Evolutionary conservation across 2,113 vertebrate genomes (phyloP).

Genomic region (Spea bombifrons): DNA sequence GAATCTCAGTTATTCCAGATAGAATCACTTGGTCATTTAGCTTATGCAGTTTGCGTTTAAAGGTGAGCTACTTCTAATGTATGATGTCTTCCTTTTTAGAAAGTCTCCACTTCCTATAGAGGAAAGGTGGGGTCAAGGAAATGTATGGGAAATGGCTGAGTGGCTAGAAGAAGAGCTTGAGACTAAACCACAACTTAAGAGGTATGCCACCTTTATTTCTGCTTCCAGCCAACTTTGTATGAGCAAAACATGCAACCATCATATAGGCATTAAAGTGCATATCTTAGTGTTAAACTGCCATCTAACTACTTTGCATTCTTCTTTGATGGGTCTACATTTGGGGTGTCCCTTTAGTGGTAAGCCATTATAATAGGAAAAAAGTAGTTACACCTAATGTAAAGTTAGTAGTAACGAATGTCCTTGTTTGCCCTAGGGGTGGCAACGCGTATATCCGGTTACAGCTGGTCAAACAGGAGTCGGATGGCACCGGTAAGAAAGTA

Average conservation of each 20-base stretch:
- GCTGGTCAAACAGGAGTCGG: conserved; percentile 75
- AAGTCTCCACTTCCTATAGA: conserved; percentile 29
- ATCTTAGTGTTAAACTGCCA: no score
- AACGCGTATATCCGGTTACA: conserved; percentile 80
- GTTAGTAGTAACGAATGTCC: background rate
- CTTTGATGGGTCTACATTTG: no score
- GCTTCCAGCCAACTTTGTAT: background rate
- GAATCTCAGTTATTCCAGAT: no score
- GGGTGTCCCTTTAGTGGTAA: no score
- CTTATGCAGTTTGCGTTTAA: no score
- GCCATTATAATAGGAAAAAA: no score
- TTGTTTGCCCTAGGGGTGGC: conserved; percentile 48
- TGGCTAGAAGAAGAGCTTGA: conserved; percentile 21
- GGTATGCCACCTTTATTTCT: background rate
- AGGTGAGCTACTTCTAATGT: no score
- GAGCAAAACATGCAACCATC: no score
- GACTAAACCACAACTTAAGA: conserved; percentile 25
- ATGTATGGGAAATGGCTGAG: conserved; percentile 34
- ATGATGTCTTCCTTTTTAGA: background rate
- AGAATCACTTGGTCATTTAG: no score
- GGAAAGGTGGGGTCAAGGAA: conserved; percentile 20
- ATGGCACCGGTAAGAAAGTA: conserved; percentile 69
- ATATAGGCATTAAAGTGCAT: no score
- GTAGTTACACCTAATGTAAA: no score
- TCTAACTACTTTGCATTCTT: no score